Percentiles rank a stretch among this genome's conserved stretches.
These are phyloP conservation scores for Pocota personata DNA, from an alignment of 2,888 invertebrate species.

Conservation along the genomic window DNA sequence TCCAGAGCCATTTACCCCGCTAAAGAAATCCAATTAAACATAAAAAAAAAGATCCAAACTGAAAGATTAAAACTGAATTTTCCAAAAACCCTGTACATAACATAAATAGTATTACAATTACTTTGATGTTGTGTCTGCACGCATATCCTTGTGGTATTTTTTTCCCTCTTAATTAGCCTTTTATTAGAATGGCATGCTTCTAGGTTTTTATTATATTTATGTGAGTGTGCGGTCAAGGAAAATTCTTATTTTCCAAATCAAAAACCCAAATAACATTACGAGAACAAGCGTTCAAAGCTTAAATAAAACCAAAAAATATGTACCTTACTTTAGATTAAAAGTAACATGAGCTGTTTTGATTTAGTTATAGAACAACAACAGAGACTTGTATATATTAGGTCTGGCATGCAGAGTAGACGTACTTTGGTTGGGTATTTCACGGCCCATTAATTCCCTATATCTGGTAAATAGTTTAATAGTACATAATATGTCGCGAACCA, in stretches of 20 bases:
- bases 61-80: background rate
- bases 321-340: background rate
- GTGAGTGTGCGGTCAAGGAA: background rate
- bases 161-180: background rate
- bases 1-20: no score
- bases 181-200: background rate
- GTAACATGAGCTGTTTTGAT: no score
- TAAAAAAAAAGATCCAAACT: no score
- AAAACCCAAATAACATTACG: background rate
- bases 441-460: no score
- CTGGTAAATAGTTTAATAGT: no score
- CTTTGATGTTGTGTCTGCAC: background rate
- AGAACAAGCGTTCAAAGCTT: background rate
- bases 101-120: background rate
- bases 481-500: no score
- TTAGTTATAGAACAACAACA: no score
- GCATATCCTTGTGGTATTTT: background rate
- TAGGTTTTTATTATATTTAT: background rate
- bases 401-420: no score
- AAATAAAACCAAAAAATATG: background rate
- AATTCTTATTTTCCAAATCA: background rate
- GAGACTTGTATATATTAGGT: no score
- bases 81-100: background rate
- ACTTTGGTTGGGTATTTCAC: no score
- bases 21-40: no score